Percentiles rank a stretch among this genome's conserved stretches.
phyloP scores from a whole-genome alignment of 2,888 invertebrate genomes.

The Abscondita cerata region DNA sequence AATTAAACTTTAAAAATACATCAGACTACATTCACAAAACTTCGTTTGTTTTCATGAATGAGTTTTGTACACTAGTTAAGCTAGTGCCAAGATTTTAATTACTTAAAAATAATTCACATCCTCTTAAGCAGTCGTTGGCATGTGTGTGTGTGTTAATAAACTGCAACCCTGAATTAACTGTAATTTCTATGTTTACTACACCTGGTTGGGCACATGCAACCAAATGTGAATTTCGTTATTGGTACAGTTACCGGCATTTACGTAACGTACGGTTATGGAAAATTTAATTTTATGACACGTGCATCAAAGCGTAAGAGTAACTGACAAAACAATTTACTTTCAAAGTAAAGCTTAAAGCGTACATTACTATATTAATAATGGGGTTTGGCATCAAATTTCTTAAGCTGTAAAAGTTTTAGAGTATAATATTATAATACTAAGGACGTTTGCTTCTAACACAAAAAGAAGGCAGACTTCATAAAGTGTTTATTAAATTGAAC shows the following conservation, averaged over 20 bases:
- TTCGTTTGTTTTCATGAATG: constrained; percentile 17
- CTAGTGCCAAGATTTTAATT: constrained; percentile 26
- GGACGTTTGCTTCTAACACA: too few relatives aligned
- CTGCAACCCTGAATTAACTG: constrained; percentile 28
- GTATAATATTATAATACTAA: too few relatives aligned
- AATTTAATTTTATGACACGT: constrained; percentile 31
- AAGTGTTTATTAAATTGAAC: neutral
- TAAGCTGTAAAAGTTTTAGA: too few relatives aligned
- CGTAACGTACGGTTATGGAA: constrained; percentile 26
- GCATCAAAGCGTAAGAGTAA: constrained; percentile 14
- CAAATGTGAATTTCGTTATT: constrained; percentile 31
- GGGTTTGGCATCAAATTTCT: neutral
- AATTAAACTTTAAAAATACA: neutral
- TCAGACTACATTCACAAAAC: too few relatives aligned
- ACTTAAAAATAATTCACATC: constrained; percentile 26
- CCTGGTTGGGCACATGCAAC: constrained; percentile 31
- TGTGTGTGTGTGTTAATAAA: constrained; percentile 22
- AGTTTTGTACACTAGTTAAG: constrained; percentile 17
- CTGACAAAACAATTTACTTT: constrained; percentile 10
- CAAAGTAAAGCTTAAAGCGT: too few relatives aligned
- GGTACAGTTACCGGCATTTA: constrained; percentile 23
- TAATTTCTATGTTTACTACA: constrained; percentile 19
- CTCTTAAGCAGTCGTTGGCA: constrained; percentile 25
- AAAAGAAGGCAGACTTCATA: too few relatives aligned
- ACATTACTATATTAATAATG: neutral